Percentiles rank a stretch among this genome's conserved stretches.
These are phyloP conservation scores for Schizopygopsis pylzovi DNA, from an alignment of 2,797 vertebrate genomes.

Conservation along the genomic window DNA sequence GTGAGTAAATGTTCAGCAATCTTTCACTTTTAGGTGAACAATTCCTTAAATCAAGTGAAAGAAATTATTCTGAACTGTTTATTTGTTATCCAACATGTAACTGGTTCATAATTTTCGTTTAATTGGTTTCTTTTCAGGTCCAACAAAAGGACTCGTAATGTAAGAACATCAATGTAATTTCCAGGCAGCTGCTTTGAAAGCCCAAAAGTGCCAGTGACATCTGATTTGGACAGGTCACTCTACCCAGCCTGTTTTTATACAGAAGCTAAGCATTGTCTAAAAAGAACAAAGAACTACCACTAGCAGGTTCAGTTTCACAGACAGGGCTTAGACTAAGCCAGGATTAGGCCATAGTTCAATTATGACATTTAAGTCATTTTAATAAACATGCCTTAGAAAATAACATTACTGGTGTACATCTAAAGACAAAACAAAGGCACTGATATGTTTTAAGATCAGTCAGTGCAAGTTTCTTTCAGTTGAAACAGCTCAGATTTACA, in stretches of 20 bases:
- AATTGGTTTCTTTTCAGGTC: not conserved
- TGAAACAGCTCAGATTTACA: too few relatives aligned
- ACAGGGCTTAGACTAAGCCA: too few relatives aligned
- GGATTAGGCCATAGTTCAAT: too few relatives aligned
- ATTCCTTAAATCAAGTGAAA: not conserved
- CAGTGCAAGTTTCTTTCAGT: too few relatives aligned
- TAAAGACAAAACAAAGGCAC: too few relatives aligned
- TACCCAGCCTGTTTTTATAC: not conserved
- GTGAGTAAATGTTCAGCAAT: not conserved
- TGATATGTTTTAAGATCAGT: too few relatives aligned
- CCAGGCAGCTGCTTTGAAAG: slow-evolving; percentile 39
- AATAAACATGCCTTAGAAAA: too few relatives aligned
- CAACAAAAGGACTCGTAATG: slow-evolving; percentile 35
- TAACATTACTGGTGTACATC: too few relatives aligned
- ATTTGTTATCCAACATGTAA: not conserved
- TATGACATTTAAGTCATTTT: too few relatives aligned
- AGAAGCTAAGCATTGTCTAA: not conserved
- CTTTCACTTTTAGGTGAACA: not conserved
- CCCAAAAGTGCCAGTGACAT: slow-evolving; percentile 22
- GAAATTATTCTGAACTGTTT: not conserved
- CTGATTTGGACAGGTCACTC: slow-evolving; percentile 42
- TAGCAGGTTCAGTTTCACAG: too few relatives aligned
- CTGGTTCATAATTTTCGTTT: not conserved
- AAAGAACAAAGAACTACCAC: not conserved
- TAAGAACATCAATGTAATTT: not conserved